Evolutionary conservation across 92 coral and sea anemone species (phyloP), one percentile per base, ranked within the genome.

Genomic region (Parazoanthus atlanticus): DNA sequence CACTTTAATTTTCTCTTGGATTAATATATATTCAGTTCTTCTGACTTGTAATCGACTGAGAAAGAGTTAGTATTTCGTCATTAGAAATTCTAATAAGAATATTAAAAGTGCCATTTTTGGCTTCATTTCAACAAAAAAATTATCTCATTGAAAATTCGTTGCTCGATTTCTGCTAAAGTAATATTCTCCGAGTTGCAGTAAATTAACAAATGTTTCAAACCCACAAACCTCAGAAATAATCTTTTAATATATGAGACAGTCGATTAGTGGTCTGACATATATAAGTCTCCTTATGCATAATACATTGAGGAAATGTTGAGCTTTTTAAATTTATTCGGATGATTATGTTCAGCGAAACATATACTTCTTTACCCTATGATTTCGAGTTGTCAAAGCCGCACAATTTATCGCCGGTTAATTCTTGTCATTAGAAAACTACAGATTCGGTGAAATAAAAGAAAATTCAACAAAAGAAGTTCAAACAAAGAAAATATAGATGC

Each of bases 1-100:
- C 80, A 36, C 19, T 40, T 76, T 76, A 36, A 76, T 19, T 38
- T 76, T 76, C 38, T 9, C 33, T 16, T 36, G 52, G 32, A 76
- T 76, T 13, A 41, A 25, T 76, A 19, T 38, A 36, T 76, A 1
- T 76, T 76, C 10, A 76, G 40, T 72, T 30, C 8, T 26, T 32
- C 76, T 72, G 23, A 29, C 19, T 72, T 40, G 21, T 30, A 30
- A 30, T 72, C 61, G 49, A 46, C 52, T 43, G 29, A 8, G 31
- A 52, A 30, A 19, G 16, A 56, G 71, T 31, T 8, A 52, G 36
- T 66, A 56, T 34, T 52, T 79, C 21, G 67, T 52, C n/a, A 80
- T 32, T 80, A 80, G 43, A 56, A 80, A 80, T 80, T 80, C 17
- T 80, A 79, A 54, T 79, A 49, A 49, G 16, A 54, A 79, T 54